Base-by-base conservation (phyloP, 2,113 vertebrate genomes). In the Embiotoca jacksoni region DNA sequence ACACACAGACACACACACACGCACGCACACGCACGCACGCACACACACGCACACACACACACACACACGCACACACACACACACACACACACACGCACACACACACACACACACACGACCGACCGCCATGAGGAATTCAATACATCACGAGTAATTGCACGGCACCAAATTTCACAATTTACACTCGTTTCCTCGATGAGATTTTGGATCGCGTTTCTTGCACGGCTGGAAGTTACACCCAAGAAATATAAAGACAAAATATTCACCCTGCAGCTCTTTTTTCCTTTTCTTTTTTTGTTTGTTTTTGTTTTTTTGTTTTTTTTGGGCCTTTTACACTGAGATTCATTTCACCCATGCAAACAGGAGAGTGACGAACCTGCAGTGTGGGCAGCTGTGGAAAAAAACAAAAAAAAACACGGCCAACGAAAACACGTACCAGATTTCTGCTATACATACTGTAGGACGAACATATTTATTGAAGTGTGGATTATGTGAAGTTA, bases 341-440 rank as follows among this genome's bases (percentile, higher is more conserved):
- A 35, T 57, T 32, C 6, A 44, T 32, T 70, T 10, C 23, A 13
- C 13, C 13, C 13, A 8, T 44, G 41, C 41, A 44, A 44, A 44
- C 2, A 23, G 23, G 23, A 23, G 23, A 44, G 13, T 11, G 55
- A 60, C 10, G 1, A 78, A 35, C 44, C 35, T 75, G 46, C 47
- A 62, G 23, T 23, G 49, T 64, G 37, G 66, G 72, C 72, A 80
- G 87, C 75, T 80, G 71, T 69, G 58, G 54, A 44, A 35, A 65
- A 61, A 33, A 75, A n/a, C n/a, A 23, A 23, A 1, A 23, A 23
- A 23, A 23, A 23, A 8, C 47, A 41, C 60, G 31, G 35, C 56
- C 56, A 60, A 79, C 15, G 59, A 4, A 11, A 46, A 59, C 37
- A 16, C 23, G 10, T 70, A 11, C 61, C 52, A 32, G 6, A 33